phyloP scores from a whole-genome alignment of 1,140 invertebrate species.

The Rhopalosiphum maidis region DNA sequence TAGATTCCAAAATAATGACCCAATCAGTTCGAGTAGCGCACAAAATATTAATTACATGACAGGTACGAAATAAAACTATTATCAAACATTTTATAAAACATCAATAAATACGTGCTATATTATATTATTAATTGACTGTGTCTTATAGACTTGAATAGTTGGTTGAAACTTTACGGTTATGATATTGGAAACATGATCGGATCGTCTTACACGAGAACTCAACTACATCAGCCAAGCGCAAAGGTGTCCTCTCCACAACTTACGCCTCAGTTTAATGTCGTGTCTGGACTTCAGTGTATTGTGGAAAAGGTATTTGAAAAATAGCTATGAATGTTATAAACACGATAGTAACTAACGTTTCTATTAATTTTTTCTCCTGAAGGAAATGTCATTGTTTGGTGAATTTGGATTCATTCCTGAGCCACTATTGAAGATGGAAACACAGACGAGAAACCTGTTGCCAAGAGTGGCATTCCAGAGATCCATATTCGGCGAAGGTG shows the following conservation, averaged over 20 bases:
- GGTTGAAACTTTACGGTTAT: conserved; percentile 88
- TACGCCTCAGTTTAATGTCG: conserved; percentile 84
- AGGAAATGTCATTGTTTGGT: conserved; percentile 80
- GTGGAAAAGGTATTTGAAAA: conserved; percentile 72
- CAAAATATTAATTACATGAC: conserved; percentile 82
- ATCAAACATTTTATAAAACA: background rate
- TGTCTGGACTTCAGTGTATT: conserved; percentile 86
- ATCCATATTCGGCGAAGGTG: conserved; percentile 88
- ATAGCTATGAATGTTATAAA: background rate
- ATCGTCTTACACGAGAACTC: conserved; percentile 75
- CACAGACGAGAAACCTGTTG: conserved; percentile 78
- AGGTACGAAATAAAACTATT: conserved; percentile 60
- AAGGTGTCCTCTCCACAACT: conserved; percentile 78
- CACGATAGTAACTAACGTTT: background rate
- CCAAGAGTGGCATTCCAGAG: conserved; percentile 81
- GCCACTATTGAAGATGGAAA: conserved; percentile 80
- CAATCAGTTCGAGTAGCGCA: conserved; percentile 75
- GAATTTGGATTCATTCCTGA: conserved; percentile 84
- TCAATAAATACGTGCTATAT: background rate
- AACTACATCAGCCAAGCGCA: conserved; percentile 79
- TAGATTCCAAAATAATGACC: conserved; percentile 90
- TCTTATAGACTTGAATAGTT: conserved; percentile 75
- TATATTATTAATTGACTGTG: background rate
- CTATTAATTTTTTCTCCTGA: conserved; percentile 59
- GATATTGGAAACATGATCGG: conserved; percentile 86